These are phyloP conservation scores for Carpatolechia fugitivella DNA, from an alignment of 2,888 invertebrate species.

Conservation along the genomic window DNA sequence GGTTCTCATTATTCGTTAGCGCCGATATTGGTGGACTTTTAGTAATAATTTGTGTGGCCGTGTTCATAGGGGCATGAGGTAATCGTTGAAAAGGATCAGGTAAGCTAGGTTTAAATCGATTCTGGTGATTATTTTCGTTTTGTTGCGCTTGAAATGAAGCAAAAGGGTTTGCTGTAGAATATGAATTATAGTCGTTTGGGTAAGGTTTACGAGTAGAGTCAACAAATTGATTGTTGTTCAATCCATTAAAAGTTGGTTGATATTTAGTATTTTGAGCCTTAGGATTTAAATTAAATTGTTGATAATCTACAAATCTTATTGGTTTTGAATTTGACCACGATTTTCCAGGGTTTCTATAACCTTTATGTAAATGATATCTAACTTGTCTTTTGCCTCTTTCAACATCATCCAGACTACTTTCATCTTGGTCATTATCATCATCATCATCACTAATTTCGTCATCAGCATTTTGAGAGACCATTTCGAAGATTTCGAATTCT, in stretches of 20 bases:
- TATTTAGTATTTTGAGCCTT: slow-evolving; percentile 48
- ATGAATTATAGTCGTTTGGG: slow-evolving; percentile 38
- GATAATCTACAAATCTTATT: slow-evolving; percentile 47
- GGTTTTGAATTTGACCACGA: slow-evolving; percentile 55
- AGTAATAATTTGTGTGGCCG: slow-evolving; percentile 67
- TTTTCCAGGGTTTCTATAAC: slow-evolving; percentile 50
- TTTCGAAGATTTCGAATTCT: slow-evolving; percentile 59
- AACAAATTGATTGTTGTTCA: slow-evolving; percentile 43
- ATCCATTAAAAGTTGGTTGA: slow-evolving; percentile 39
- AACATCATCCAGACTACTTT: slow-evolving; percentile 44
- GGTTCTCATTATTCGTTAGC: slow-evolving; percentile 58
- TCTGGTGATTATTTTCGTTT: slow-evolving; percentile 43
- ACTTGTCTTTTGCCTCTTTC: slow-evolving; percentile 74
- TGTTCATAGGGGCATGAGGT: slow-evolving; percentile 46
- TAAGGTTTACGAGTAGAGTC: slow-evolving; percentile 43
- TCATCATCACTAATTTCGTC: slow-evolving; percentile 22
- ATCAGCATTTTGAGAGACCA: slow-evolving; percentile 26
- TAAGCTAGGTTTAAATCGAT: slow-evolving; percentile 60
- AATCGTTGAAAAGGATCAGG: slow-evolving; percentile 51
- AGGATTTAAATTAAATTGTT: slow-evolving; percentile 47
- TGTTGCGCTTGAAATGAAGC: slow-evolving; percentile 40
- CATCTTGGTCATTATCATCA: slow-evolving; percentile 22
- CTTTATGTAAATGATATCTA: slow-evolving; percentile 61
- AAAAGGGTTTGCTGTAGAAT: slow-evolving; percentile 52
- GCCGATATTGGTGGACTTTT: slow-evolving; percentile 79